Evolutionary conservation across 2,113 vertebrate species (phyloP).

Genomic region (Otis tarda): DNA sequence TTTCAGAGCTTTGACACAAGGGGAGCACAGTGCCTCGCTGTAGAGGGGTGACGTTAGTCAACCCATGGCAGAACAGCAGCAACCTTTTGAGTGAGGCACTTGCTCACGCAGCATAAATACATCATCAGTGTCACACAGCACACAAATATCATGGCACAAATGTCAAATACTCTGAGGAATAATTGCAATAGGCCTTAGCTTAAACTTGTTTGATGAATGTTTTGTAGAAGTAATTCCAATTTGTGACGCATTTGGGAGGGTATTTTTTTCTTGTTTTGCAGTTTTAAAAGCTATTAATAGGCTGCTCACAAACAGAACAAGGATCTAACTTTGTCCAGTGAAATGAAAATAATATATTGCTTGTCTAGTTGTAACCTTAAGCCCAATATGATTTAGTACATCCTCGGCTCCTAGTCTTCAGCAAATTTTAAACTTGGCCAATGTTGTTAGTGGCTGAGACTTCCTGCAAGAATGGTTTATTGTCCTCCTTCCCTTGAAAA

Average conservation of each 20-base stretch:
- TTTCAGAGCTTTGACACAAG: background rate
- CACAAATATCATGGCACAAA: background rate
- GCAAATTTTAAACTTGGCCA: conserved; percentile 8
- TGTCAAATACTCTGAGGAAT: background rate
- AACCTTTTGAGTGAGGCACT: background rate
- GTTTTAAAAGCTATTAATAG: background rate
- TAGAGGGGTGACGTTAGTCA: background rate
- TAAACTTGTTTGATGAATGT: conserved; percentile 5
- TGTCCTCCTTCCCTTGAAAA: conserved; percentile 24
- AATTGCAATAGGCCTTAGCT: conserved; percentile 10
- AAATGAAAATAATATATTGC: background rate
- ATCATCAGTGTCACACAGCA: background rate
- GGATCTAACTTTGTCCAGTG: background rate
- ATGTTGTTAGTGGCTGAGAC: background rate
- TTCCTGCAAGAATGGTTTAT: conserved; percentile 37
- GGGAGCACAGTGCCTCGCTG: background rate
- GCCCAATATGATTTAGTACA: background rate
- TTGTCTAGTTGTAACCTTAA: conserved; percentile 1
- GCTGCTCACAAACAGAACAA: background rate
- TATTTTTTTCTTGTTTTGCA: background rate
- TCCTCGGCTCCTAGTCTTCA: background rate
- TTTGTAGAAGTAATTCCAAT: conserved; percentile 5
- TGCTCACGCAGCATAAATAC: background rate
- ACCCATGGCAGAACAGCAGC: background rate
- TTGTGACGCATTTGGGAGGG: background rate